These are phyloP conservation scores for Enteromius afrohamiltoni DNA, from an alignment of 2,797 vertebrate genomes.

Conservation along the genomic window DNA sequence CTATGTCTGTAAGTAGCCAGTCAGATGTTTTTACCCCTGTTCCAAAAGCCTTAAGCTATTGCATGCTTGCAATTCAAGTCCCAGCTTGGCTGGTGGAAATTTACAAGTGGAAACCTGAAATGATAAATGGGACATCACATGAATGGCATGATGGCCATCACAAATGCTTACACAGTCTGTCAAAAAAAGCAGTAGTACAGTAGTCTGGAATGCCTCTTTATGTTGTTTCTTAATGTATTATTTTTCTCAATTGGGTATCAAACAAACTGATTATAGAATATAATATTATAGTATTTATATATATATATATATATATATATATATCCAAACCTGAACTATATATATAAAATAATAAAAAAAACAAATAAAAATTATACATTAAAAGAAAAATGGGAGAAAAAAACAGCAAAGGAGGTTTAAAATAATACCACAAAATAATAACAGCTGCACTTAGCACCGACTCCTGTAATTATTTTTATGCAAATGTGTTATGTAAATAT, in stretches of 20 bases:
- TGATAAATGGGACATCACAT: background rate
- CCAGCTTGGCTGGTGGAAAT: background rate
- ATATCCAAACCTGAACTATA: too few relatives aligned
- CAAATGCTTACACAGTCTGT: background rate
- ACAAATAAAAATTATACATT: background rate
- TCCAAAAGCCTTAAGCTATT: background rate
- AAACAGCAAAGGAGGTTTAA: background rate
- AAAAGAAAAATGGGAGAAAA: background rate
- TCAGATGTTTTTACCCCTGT: background rate
- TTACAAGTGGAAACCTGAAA: background rate
- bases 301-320: too few relatives aligned
- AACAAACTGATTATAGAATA: background rate
- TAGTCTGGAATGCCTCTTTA: background rate
- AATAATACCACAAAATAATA: background rate
- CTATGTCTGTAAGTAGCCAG: constrained; percentile 84
- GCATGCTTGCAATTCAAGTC: background rate
- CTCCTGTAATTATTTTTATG: background rate
- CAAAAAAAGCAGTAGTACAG: background rate
- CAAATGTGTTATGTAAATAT: constrained; percentile 18
- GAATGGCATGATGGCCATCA: background rate
- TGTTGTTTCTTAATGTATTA: background rate
- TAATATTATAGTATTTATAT: background rate
- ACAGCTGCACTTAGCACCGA: background rate
- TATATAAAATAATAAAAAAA: too few relatives aligned
- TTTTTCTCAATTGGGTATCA: background rate